These are phyloP conservation scores for Drosophila affinis DNA, from an alignment of 2,888 invertebrate genomes.

Conservation along the genomic window DNA sequence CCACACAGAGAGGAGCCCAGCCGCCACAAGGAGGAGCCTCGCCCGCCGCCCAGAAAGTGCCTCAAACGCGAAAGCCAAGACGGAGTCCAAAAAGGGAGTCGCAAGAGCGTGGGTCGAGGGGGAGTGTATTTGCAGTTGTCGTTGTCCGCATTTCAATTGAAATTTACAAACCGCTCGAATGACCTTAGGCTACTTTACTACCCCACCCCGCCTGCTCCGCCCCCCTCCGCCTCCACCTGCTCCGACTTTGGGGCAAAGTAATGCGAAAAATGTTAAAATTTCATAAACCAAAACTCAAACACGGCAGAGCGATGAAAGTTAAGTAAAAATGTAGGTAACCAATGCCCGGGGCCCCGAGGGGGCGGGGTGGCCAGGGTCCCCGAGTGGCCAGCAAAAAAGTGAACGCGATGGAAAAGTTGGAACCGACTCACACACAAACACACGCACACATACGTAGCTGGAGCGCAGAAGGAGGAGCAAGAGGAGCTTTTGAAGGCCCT, in stretches of 20 bases:
- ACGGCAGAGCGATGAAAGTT: conserved; percentile 52
- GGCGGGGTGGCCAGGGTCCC: conserved; percentile 21
- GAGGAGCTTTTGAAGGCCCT: conserved; percentile 3
- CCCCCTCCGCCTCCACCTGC: no score
- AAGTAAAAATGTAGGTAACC: conserved; percentile 71
- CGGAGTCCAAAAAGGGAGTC: background rate
- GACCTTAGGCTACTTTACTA: conserved; percentile 67
- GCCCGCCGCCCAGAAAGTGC: conserved; percentile 2
- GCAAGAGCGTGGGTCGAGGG: background rate
- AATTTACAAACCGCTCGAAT: conserved; percentile 67
- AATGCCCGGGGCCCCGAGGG: conserved; percentile 41
- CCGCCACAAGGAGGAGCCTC: conserved; percentile 1
- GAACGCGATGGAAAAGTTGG: conserved; percentile 42
- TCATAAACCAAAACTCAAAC: conserved; percentile 72
- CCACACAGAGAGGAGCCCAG: conserved; percentile 11
- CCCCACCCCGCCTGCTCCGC: background rate
- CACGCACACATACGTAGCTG: no score
- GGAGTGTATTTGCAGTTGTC: conserved; percentile 8
- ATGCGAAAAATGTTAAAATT: conserved; percentile 65
- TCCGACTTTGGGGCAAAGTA: conserved; percentile 34
- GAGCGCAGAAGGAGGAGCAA: background rate
- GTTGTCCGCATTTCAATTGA: conserved; percentile 61
- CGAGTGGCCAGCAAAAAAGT: conserved; percentile 14
- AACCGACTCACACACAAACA: conserved; percentile 6
- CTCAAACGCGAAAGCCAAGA: conserved; percentile 2